These are phyloP conservation scores for Otolemur garnettii DNA, from an alignment of 2,113 vertebrate species.

Conservation along the genomic window DNA sequence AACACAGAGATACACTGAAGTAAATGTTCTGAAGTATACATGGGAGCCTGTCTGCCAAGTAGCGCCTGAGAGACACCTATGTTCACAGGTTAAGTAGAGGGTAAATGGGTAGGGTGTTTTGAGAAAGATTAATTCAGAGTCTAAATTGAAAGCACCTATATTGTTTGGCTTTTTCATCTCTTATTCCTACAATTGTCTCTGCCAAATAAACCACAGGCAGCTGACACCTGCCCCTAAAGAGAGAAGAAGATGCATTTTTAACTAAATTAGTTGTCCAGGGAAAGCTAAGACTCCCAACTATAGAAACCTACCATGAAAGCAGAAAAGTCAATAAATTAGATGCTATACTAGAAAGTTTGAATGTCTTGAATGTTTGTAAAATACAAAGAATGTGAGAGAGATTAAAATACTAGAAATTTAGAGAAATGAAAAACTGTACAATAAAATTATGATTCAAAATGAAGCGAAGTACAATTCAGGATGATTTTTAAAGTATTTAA, in stretches of 20 bases:
- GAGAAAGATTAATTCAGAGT: neutral
- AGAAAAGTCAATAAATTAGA: neutral
- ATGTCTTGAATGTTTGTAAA: neutral
- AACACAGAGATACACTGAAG: neutral
- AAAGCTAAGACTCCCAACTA: neutral
- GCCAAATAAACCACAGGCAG: neutral
- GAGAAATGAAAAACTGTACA: neutral
- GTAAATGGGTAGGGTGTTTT: neutral
- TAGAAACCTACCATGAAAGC: neutral
- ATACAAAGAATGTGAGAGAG: neutral
- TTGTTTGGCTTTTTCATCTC: neutral
- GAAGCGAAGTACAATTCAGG: neutral
- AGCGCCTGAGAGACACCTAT: neutral
- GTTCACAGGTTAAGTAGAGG: neutral
- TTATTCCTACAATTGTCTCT: neutral
- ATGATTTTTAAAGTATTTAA: neutral
- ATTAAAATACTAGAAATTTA: neutral
- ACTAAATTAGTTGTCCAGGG: neutral
- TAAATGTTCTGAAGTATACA: neutral
- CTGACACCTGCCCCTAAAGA: neutral
- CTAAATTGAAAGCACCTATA: neutral
- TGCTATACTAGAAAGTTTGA: neutral
- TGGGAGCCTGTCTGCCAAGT: neutral
- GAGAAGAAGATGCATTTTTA: neutral
- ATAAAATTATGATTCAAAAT: neutral